Evolutionary conservation across 1,140 invertebrate genomes (phyloP), one percentile per base, ranked within the genome.

Genomic region (Lordiphosa clarofinis): DNA sequence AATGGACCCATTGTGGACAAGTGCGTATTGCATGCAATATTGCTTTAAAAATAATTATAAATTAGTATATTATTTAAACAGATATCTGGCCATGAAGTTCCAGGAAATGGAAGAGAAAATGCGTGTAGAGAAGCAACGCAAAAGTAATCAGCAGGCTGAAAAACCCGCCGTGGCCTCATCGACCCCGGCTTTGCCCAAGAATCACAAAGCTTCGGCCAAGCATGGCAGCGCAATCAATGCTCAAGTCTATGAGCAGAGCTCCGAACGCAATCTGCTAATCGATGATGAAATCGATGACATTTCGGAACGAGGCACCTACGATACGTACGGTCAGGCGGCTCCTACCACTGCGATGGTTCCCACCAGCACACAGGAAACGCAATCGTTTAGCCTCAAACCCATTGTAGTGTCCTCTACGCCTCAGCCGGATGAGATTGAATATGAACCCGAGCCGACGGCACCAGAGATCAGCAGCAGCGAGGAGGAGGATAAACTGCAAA

Each of bases 81-180:
- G 93, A 89, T 96, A 96, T 87, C 89, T 96, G 28, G 93, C 93
- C 12, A 88, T 94, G 44, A 96, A 96, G 87, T 96, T 94, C 73
- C 92, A 94, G 89, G 94, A 96, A 89, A 94, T 95, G 92, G 94
- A 96, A 87, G 92, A 93, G 46, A 94, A 95, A 86, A 91, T 94
- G 88, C 88, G 84, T 5, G 65, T 89, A 55, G 86, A 91, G 57
- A 90, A 89, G 53, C 69, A 71, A 13, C 90, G 90, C 42, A 88
- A 87, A 57, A 58, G 71, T 15, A 64, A 53, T 4, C 56, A 89
- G 55, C 67, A 79, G 38, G 50, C 60, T 8, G 75, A 89, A 33
- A 84, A 82, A 47, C 62, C 78, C 3, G 42, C 31, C 10, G 43
- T 58, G 21, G 46, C 57, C 13, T 24, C 64, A 3, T 56, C 66